Evolutionary conservation across 1,140 invertebrate species (phyloP).

Genomic region (Saccostrea glomerata): DNA sequence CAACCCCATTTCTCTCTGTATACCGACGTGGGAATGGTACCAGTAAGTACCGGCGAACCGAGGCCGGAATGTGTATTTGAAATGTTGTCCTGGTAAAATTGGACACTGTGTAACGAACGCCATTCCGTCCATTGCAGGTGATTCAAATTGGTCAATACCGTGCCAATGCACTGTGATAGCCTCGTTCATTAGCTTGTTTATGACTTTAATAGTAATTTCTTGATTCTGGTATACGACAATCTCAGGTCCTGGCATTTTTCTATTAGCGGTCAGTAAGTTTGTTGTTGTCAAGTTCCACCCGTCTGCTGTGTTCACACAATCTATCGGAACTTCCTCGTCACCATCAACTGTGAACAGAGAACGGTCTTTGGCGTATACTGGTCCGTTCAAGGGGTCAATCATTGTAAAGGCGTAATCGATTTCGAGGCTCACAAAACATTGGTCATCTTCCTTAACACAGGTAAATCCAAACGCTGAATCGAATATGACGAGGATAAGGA

Average conservation of each 20-base stretch:
- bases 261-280: constrained; percentile 53
- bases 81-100: constrained; percentile 89
- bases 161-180: constrained; percentile 92
- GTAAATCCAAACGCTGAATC: too few relatives aligned
- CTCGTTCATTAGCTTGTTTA: constrained; percentile 87
- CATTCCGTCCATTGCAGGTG: constrained; percentile 78
- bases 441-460: too few relatives aligned
- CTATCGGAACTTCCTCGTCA: too few relatives aligned
- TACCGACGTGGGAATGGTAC: constrained; percentile 70
- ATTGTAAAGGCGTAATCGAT: too few relatives aligned
- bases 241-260: constrained; percentile 66
- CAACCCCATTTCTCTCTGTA: constrained; percentile 46
- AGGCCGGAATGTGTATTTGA: constrained; percentile 86
- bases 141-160: constrained; percentile 88
- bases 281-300: too few relatives aligned
- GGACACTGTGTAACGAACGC: constrained; percentile 94
- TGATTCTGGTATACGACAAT: constrained; percentile 90
- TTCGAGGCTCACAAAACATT: too few relatives aligned
- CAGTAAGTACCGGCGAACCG: constrained; percentile 64
- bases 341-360: too few relatives aligned
- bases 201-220: constrained; percentile 87
- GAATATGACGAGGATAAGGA: too few relatives aligned
- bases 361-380: too few relatives aligned
- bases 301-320: too few relatives aligned
- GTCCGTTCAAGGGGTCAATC: too few relatives aligned